Evolutionary conservation across 2,888 invertebrate genomes (phyloP), one percentile per base, ranked within the genome.

Genomic region (Autographa gamma): DNA sequence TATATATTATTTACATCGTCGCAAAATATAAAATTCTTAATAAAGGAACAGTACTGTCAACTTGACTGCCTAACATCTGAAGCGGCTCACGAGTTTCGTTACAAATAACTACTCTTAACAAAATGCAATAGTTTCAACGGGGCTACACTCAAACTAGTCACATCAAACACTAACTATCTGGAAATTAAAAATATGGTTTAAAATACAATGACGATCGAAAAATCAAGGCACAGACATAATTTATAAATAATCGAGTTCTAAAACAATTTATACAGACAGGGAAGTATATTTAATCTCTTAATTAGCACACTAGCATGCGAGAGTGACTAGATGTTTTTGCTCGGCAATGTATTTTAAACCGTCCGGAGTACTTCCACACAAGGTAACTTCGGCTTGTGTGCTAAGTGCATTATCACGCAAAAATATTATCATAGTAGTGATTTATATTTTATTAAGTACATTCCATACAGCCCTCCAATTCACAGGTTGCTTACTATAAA

Each of bases 371-470:
- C 71, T 60, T 76, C 69, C 68, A 66, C 68, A 75, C 74, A 63
- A 74, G 43, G 19, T 54, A 62, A 67, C 18, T 43, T 69, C 70
- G 66, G 56, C 76, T 77, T 69, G 76, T 78, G 70, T 74, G 72
- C 77, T 81, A 87, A 84, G 88, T 90, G 87, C 86, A 85, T 86
- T 92, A 93, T 92, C 92, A 93, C 90, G 90, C 90, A 77, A 86
- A 85, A 86, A 87, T 85, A 41, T 66, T 74, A 74, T 80, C 79
- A 88, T 88, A 88, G 81, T 87, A 86, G 86, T 89, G 86, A 81
- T 82, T 87, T 86, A 74, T 79, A 80, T 73, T 71, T 73, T 79
- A 88, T 93, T 93, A 93, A 93, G 93, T 93, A 93, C 93, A 93
- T 89, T 85, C 88, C 90, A 86, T 89, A 89, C 88, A 90, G 89